These are phyloP conservation scores for Myrmecobius fasciatus DNA, from an alignment of 2,113 vertebrate genomes.

Conservation along the genomic window DNA sequence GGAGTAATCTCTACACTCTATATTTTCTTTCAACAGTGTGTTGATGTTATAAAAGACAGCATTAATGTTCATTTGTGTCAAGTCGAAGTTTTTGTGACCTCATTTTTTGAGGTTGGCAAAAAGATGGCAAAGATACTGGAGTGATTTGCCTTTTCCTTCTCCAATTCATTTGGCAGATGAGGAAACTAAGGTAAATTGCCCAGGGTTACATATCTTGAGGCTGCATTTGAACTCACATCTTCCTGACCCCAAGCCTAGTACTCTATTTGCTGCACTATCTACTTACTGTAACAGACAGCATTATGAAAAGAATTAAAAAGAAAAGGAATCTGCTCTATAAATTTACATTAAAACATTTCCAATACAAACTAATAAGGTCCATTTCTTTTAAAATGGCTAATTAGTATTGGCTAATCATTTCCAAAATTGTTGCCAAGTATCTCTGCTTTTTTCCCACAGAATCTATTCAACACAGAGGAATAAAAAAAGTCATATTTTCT, in stretches of 20 bases:
- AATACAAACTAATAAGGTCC: too few species aligned
- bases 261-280: neutral
- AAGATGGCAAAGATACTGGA: neutral
- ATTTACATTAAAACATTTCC: rapidly evolving
- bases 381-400: rapidly evolving
- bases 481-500: rapidly evolving
- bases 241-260: neutral
- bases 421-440: neutral
- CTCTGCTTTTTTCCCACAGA: neutral
- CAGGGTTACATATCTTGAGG: neutral
- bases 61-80: neutral
- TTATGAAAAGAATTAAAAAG: neutral
- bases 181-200: neutral
- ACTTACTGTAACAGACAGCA: neutral
- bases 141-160: neutral
- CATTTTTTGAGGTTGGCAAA: neutral
- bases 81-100: neutral
- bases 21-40: neutral
- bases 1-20: neutral
- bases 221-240: neutral
- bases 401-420: neutral
- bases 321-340: neutral
- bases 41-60: neutral
- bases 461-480: rapidly evolving
- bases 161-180: neutral